Base-by-base conservation (phyloP, 2,888 invertebrate species). In the Leptinotarsa peninsularis region DNA sequence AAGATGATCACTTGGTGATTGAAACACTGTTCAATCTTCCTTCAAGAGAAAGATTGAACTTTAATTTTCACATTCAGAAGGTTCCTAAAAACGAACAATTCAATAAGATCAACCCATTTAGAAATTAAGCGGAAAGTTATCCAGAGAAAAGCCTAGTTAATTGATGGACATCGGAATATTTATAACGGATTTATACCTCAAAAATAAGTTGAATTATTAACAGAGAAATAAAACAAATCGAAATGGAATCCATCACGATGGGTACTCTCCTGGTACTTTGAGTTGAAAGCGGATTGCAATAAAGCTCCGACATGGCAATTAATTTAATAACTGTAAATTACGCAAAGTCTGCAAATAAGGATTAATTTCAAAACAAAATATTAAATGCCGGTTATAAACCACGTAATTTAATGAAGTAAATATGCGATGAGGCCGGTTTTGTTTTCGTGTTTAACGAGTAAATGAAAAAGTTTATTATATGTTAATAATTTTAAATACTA, bases 401-500 rank as follows among this genome's bases (percentile, higher is more conserved):
- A 75, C 70, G 76, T 73, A 79, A 77, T 75, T 73, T 74, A 71
- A 71, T 72, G 74, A 73, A 81, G 80, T 81, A 78, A 79, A 80
- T 79, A 73, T 74, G 77, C 67, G 76, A 81, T 79, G 78, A 72
- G 71, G 73, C 71, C 50, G 73, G 76, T 79, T 76, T 77, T 77
- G 76, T 78, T 78, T 76, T 74, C 75, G 72, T 80, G 74, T 78
- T 80, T 80, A 73, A 74, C 67, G 68, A 77, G 77, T 74, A 78
- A 78, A 80, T 76, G 78, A 71, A 66, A 76, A 56, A 33, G 33
- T 79, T 78, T 77, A 80, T 80, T 76, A 75, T 79, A 80, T 76
- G 78, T 77, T 77, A 77, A 77, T 76, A 73, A 76, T 78, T 80
- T 85, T 84, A 83, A 83, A 70, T 82, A 84, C 18, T 54, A 81